Percentiles rank a stretch among this genome's conserved stretches.
Conservation (phyloP, 2,113 vertebrate species). For the Echinops telfairi region DNA sequence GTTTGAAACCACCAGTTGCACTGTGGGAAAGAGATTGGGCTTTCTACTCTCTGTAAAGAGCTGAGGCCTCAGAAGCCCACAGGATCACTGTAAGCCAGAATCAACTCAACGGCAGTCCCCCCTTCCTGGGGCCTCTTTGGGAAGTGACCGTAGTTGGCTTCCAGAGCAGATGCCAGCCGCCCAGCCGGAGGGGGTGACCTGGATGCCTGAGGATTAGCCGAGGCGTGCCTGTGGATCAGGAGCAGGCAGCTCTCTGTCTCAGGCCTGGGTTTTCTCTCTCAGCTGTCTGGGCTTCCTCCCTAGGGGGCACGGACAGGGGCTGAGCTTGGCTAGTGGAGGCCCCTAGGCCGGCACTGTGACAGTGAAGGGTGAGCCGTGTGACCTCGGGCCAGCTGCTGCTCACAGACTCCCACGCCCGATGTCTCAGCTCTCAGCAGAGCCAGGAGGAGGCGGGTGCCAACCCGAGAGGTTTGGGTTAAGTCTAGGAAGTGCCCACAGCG, state of each 20-base stretch:
- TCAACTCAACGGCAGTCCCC: too few species aligned
- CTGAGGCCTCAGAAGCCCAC: too few species aligned
- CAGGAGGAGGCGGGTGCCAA: too few species aligned
- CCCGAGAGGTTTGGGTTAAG: too few species aligned
- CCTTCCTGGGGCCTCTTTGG: too few species aligned
- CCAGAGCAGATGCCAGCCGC: not conserved
- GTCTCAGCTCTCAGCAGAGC: too few species aligned
- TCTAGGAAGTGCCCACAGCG: too few species aligned
- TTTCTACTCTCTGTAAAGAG: too few species aligned
- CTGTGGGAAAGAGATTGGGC: too few species aligned
- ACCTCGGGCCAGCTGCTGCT: not conserved
- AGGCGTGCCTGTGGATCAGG: not conserved
- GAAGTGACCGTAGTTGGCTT: not conserved
- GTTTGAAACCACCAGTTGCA: too few species aligned
- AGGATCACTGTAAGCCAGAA: too few species aligned
- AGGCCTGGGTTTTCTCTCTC: not conserved
- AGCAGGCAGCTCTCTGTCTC: fast-evolving
- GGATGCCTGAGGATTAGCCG: not conserved
- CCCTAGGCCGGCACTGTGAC: not conserved
- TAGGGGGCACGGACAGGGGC: not conserved
- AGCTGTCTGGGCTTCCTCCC: not conserved
- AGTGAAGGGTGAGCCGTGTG: not conserved
- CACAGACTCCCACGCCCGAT: too few species aligned
- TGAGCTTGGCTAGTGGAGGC: not conserved
- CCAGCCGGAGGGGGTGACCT: not conserved